Evolutionary conservation across 2,113 vertebrate species (phyloP).

Genomic region (Malurus alboscapulatus): DNA sequence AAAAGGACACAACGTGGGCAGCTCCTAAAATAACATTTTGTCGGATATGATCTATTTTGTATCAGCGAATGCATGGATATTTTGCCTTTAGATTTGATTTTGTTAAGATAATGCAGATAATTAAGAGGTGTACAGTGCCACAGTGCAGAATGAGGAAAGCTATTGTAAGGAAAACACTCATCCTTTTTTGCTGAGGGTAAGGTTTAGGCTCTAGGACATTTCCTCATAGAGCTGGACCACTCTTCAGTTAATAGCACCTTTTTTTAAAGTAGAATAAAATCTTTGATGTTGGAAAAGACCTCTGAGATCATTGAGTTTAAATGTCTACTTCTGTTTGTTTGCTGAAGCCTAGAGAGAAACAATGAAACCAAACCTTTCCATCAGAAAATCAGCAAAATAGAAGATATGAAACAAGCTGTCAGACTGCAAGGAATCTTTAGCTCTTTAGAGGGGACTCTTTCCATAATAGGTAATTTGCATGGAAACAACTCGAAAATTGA

Average conservation of each 20-base stretch:
- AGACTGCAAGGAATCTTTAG: background rate
- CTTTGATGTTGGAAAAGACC: background rate
- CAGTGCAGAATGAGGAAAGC: background rate
- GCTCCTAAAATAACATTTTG: background rate
- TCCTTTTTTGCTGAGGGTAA: background rate
- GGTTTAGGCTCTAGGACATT: background rate
- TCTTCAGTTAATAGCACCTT: background rate
- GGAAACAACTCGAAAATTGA: background rate
- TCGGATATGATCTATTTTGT: background rate
- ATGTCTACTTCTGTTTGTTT: background rate
- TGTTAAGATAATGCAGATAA: background rate
- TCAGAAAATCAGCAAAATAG: background rate
- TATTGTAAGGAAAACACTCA: accelerated
- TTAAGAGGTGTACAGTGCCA: background rate
- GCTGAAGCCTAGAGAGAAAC: background rate
- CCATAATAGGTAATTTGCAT: background rate
- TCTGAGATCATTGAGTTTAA: background rate
- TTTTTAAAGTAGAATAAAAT: background rate
- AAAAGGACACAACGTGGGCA: background rate
- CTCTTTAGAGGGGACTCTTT: background rate
- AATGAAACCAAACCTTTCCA: background rate
- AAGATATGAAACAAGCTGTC: background rate
- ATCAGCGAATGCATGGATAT: accelerated
- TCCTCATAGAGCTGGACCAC: background rate
- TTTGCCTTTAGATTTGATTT: background rate